Evolutionary conservation across 1,140 invertebrate genomes (phyloP).

Genomic region (Brachionus asplanchnoidis): DNA sequence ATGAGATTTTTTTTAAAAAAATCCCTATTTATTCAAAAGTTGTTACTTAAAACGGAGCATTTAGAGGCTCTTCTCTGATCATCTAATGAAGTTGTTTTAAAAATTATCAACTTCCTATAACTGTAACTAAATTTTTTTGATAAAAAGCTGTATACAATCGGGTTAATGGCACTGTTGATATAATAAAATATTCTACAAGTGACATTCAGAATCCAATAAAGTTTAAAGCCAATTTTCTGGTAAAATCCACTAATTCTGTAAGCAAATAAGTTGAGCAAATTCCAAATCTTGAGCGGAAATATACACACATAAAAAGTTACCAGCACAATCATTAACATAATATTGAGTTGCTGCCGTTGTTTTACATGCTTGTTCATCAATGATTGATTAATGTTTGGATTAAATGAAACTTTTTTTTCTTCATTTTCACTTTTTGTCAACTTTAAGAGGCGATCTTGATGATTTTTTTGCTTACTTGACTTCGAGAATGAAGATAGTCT

Average conservation of each 20-base stretch:
- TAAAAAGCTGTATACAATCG: constrained; percentile 23
- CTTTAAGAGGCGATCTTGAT: not conserved
- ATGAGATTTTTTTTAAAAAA: too few relatives aligned
- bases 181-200: constrained; percentile 28
- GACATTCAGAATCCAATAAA: constrained; percentile 31
- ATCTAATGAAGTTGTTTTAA: not conserved
- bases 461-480: not conserved
- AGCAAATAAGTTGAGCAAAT: not conserved
- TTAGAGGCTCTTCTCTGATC: not conserved
- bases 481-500: not conserved
- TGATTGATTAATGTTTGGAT: not conserved
- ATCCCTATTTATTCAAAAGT: too few relatives aligned
- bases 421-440: not conserved
- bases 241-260: constrained; percentile 4
- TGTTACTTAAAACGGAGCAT: not conserved
- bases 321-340: constrained; percentile 3
- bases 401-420: not conserved
- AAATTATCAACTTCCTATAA: not conserved
- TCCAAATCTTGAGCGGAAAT: constrained; percentile 39
- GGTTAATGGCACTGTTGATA: constrained; percentile 28
- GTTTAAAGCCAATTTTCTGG: not conserved
- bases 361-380: not conserved
- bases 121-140: constrained; percentile 11
- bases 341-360: constrained; percentile 3
- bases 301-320: constrained; percentile 14